Evolutionary conservation across 2,888 invertebrate genomes (phyloP), one percentile per base, ranked within the genome.

Genomic region (Spicauda simplicius): DNA sequence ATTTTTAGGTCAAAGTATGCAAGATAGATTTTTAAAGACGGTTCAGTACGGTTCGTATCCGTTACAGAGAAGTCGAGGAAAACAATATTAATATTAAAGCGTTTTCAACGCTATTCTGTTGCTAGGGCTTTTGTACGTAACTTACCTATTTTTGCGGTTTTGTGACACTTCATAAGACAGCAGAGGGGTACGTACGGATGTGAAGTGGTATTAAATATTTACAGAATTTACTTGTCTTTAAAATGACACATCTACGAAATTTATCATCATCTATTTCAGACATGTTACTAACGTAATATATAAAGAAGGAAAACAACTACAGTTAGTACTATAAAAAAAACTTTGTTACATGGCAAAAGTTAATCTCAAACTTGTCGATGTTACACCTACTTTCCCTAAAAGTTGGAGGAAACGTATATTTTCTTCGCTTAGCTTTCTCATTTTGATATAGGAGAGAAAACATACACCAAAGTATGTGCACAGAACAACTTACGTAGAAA

Each of bases 381-480:
- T n/a, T 45, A 45, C n/a, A 5, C 45, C 0, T 45, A n/a, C n/a
- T 45, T 45, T n/a, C n/a, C 5, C 45, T 45, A 45, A 45, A 45
- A 45, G 45, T 45, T 45, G 14, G n/a, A n/a, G 12, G 45, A n/a
- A n/a, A n/a, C 45, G 45, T 45, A 11, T 45, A 6, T 45, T 37
- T 37, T 33, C n/a, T n/a, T n/a, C n/a, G n/a, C 37, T 45, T 45
- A 45, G n/a, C n/a, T 5, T 45, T n/a, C n/a, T n/a, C 5, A 45
- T n/a, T 45, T 45, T 45, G 45, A 45, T 45, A n/a, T 45, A 45
- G 45, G 45, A 41, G 41, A 45, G 45, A n/a, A 45, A n/a, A 45
- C 45, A 45, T 45, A 45, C 45, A n/a, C 45, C 11, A 37, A 37
- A 37, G 37, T 37, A 12, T 37, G 12, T 37, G 12, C 37, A 14